A percentile compares a stretch with the other conserved stretches of the same genome.
These are phyloP conservation scores for Odontophorus gujanensis DNA, from an alignment of 2,113 vertebrate species.

Conservation along the genomic window DNA sequence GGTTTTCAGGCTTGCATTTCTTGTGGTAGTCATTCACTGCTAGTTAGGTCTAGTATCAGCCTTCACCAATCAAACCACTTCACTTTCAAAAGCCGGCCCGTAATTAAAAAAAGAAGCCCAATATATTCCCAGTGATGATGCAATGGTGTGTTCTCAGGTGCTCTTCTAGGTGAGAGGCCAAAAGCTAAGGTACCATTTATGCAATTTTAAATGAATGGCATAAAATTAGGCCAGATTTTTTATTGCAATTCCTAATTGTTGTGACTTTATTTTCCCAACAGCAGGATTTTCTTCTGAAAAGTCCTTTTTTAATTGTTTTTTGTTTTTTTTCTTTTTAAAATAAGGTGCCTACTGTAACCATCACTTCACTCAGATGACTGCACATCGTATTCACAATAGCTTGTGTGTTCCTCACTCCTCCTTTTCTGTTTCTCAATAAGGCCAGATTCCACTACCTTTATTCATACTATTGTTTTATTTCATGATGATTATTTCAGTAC, in stretches of 20 bases:
- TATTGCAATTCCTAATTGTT: not conserved
- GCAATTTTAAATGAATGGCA: constrained; percentile 42
- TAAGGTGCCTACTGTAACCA: constrained; percentile 18
- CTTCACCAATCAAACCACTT: constrained; percentile 33
- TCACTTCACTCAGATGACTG: constrained; percentile 33
- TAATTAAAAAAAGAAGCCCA: constrained; percentile 33
- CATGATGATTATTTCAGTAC: not conserved
- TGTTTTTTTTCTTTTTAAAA: not conserved
- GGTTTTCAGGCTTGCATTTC: constrained; percentile 27
- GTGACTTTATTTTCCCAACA: constrained; percentile 8
- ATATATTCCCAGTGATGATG: not conserved
- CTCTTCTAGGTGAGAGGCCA: constrained; percentile 2
- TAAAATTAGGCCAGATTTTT: constrained; percentile 39
- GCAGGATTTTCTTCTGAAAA: constrained; percentile 19
- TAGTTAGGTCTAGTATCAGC: constrained; percentile 4
- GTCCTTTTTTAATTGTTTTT: not conserved
- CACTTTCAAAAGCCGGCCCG: constrained; percentile 34
- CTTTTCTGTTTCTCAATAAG: constrained; percentile 39
- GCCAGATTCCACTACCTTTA: constrained; percentile 22
- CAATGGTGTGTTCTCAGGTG: constrained; percentile 48
- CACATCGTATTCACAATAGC: not conserved
- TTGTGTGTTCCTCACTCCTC: not conserved
- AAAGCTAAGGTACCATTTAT: constrained; percentile 27
- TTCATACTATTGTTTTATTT: constrained; percentile 7
- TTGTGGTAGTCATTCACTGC: constrained; percentile 30